Evolutionary conservation across 2,113 vertebrate species (phyloP).

Genomic region (Nannobrachium achirus): DNA sequence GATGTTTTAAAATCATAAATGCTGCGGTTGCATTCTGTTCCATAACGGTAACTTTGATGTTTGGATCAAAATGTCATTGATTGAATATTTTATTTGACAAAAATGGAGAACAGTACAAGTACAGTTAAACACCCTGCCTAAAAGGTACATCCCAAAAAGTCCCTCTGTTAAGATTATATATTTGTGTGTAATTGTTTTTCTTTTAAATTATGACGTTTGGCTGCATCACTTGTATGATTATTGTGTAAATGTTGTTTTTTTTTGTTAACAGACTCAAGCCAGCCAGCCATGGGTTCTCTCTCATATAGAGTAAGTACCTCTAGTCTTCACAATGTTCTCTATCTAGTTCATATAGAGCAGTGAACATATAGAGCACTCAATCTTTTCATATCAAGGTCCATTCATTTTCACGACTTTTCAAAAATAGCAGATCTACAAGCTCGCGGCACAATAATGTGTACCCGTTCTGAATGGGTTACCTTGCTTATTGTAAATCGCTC

Average conservation of each 20-base stretch:
- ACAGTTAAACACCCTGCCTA: too few species aligned
- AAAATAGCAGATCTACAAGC: too few species aligned
- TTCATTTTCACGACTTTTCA: too few species aligned
- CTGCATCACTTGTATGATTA: not conserved
- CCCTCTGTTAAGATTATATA: not conserved
- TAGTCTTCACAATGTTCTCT: not conserved
- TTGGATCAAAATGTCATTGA: not conserved
- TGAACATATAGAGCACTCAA: too few species aligned
- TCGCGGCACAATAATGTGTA: too few species aligned
- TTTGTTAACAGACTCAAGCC: slow-evolving; percentile 66
- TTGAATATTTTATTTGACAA: too few species aligned
- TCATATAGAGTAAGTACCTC: slow-evolving; percentile 86
- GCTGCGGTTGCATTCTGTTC: not conserved
- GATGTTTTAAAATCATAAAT: not conserved
- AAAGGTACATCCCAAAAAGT: too few species aligned
- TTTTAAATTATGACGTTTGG: not conserved
- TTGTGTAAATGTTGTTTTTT: slow-evolving; percentile 13
- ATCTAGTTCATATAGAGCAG: too few species aligned
- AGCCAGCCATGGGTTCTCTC: slow-evolving; percentile 82
- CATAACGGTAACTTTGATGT: not conserved
- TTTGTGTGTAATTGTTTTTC: not conserved
- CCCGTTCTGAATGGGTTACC: too few species aligned
- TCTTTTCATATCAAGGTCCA: too few species aligned
- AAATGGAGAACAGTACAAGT: too few species aligned
- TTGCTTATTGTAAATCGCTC: too few species aligned